Evolutionary conservation across 2,888 invertebrate genomes (phyloP), one percentile per base, ranked within the genome.

Genomic region (Siphlonurus alternatus): DNA sequence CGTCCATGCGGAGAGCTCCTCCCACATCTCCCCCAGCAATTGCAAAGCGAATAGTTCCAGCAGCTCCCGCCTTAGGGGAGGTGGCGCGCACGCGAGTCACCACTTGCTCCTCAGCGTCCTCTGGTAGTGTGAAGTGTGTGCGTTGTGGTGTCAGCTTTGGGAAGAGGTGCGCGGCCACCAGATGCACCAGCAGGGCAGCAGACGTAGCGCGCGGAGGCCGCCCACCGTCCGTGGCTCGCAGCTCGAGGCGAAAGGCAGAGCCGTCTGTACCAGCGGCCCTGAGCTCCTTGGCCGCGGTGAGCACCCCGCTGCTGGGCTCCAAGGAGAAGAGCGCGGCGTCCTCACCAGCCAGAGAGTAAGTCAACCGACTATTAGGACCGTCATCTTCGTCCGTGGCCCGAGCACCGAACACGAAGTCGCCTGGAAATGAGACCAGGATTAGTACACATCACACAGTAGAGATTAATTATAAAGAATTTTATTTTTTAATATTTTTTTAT

Each of bases 11-110:
- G 56, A 93, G 80, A n/a, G 92, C 89, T 71, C 91, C 88, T 0
- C 89, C 92, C 2, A 91, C 83, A 74, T 95, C 96, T 2, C 96
- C 96, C n/a, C 95, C 96, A 10, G 93, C 94, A 67, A 96, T 89
- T 25, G 86, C 85, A 72, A 89, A 96, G 66, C 83, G 80, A 65
- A 93, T 78, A 69, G 83, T 81, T 10, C 86, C 86, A 2, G 81
- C 78, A 0, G 85, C 77, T 0, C 88, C 89, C 67, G 83, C 83
- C 73, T 93, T 92, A 0, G 92, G 89, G 0, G 92, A 89, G 2
- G 81, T 82, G 0, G 93, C 93, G 63, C 82, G 82, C 62, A 93
- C 77, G 70, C 84, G 86, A 0, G 90, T 87, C 10, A 95, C 86
- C 3, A 87, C 76, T 70, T 71, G 70, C 24, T 69, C 70, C 51